Conservation (phyloP, 2,113 vertebrate species). For the Talpa occidentalis region DNA sequence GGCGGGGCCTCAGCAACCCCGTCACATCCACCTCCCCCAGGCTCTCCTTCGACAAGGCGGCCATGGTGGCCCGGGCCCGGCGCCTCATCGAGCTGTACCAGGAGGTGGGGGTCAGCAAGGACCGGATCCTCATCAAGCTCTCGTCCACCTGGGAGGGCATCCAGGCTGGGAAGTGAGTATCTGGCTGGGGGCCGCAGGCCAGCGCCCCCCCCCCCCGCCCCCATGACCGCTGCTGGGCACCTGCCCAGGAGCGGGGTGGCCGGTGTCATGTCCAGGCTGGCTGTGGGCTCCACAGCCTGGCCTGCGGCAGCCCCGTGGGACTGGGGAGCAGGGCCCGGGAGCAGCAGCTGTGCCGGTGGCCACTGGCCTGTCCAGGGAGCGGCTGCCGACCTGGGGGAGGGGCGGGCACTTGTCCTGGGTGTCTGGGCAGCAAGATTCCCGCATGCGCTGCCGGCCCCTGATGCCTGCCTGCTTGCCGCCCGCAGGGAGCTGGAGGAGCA, state of each 20-base stretch:
- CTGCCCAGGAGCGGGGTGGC: too few species aligned
- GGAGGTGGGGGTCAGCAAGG: constrained; percentile 92
- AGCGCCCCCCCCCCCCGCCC: too few species aligned
- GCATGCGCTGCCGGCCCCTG: too few species aligned
- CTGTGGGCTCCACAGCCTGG: too few species aligned
- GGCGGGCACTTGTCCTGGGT: too few species aligned
- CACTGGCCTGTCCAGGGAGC: too few species aligned
- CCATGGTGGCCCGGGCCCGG: constrained; percentile 93
- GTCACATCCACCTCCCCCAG: constrained; percentile 76
- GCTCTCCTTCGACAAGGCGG: constrained; percentile 95
- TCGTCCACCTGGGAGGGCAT: constrained; percentile 99
- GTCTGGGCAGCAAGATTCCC: too few species aligned
- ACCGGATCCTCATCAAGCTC: constrained; percentile 96
- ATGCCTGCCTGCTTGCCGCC: background rate
- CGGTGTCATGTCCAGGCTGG: background rate
- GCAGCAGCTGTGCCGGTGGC: too few species aligned
- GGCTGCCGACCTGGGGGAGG: too few species aligned
- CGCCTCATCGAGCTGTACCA: constrained; percentile 94
- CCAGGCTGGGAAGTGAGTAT: constrained; percentile 94
- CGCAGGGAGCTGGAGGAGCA: constrained; percentile 94
- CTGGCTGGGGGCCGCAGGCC: background rate
- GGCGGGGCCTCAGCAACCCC: fast-evolving
- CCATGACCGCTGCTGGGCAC: fast-evolving
- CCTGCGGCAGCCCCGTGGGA: too few species aligned
- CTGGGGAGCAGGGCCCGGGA: too few species aligned